phyloP scores from a whole-genome alignment of 2,797 vertebrate species.

The Lacerta bilineata region DNA sequence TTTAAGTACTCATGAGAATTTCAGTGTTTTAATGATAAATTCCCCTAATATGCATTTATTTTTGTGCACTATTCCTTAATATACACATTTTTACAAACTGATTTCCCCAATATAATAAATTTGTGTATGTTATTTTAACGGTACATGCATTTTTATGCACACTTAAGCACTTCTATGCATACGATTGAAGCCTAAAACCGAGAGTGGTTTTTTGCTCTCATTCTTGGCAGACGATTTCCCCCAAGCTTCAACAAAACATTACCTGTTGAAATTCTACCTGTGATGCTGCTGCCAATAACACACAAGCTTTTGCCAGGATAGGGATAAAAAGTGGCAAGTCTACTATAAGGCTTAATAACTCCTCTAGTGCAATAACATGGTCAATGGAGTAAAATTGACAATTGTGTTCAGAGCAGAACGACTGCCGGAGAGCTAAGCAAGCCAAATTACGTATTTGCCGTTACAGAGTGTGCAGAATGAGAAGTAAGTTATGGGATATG shows the following conservation, averaged over 20 bases:
- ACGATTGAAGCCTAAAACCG: not conserved
- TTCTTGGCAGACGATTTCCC: not conserved
- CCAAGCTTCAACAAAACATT: not conserved
- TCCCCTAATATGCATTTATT: too few relatives aligned
- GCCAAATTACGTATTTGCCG: not conserved
- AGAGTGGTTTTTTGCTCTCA: not conserved
- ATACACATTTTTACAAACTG: too few relatives aligned
- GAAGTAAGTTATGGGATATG: conserved; percentile 36
- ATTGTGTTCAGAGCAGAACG: conserved; percentile 34
- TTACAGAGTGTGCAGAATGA: not conserved
- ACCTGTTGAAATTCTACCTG: not conserved
- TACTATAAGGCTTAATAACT: conserved; percentile 37
- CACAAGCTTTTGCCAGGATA: not conserved
- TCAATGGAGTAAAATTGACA: conserved; percentile 15
- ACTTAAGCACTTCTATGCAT: not conserved
- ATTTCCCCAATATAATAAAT: too few relatives aligned
- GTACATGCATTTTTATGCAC: not conserved
- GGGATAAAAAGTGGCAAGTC: not conserved
- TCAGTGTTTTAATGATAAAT: too few relatives aligned
- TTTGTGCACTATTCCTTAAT: too few relatives aligned
- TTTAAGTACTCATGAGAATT: too few relatives aligned
- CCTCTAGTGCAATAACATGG: conserved; percentile 21
- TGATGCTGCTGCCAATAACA: not conserved
- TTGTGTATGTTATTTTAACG: not conserved
- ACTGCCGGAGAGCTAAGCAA: not conserved